A percentile compares a stretch with the other conserved stretches of the same genome.
Evolutionary conservation across 2,113 vertebrate species (phyloP).

Genomic region (Stictonetta naevosa): DNA sequence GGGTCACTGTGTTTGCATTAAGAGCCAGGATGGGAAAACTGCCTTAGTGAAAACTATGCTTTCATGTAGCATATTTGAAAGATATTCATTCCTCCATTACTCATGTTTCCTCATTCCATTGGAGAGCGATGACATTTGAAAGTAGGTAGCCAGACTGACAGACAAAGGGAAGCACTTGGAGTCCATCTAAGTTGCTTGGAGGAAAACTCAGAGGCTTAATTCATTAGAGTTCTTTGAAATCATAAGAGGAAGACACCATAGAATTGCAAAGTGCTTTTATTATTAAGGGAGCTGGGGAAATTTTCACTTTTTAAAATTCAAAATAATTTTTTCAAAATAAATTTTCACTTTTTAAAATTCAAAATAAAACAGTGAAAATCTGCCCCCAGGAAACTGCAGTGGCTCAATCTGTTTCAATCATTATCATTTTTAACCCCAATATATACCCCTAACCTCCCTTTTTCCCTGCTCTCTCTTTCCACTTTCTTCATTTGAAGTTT

Average conservation of each 20-base stretch:
- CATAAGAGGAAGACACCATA: neutral
- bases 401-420: neutral
- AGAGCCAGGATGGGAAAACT: constrained; percentile 11
- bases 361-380: neutral
- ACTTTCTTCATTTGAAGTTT: neutral
- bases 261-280: constrained; percentile 8
- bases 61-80: constrained; percentile 59
- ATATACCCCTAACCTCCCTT: neutral
- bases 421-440: neutral
- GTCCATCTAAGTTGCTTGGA: constrained; percentile 10
- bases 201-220: constrained; percentile 16
- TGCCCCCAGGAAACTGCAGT: neutral
- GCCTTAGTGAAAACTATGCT: constrained; percentile 9
- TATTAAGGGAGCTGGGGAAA: neutral
- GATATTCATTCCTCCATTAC: constrained; percentile 17
- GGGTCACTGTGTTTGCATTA: constrained; percentile 59
- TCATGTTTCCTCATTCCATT: constrained; percentile 25
- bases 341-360: neutral
- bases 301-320: neutral
- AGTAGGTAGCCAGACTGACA: neutral
- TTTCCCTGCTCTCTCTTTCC: neutral
- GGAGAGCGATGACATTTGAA: neutral
- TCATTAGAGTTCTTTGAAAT: constrained; percentile 48
- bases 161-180: constrained; percentile 19
- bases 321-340: neutral